A percentile compares a stretch with the other conserved stretches of the same genome.
phyloP scores from a whole-genome alignment of 2,113 vertebrate species.

The Trinectes maculatus region DNA sequence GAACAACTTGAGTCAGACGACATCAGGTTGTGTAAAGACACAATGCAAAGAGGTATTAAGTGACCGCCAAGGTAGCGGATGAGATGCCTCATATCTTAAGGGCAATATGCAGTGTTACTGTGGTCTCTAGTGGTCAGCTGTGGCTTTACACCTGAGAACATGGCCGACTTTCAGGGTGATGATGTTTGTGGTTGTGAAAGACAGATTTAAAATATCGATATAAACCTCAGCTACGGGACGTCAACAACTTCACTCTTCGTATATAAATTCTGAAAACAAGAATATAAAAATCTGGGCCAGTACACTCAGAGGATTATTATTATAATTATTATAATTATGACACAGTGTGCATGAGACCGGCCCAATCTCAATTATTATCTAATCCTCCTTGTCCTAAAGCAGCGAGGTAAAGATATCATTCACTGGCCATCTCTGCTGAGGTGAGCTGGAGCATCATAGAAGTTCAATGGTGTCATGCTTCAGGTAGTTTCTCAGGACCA shows the following conservation, averaged over 20 bases:
- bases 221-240: neutral
- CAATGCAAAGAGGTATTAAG: neutral
- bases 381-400: neutral
- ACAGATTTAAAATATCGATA: neutral
- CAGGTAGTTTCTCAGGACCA: conserved; percentile 86
- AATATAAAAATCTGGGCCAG: neutral
- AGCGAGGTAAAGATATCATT: neutral
- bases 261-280: conserved; percentile 14
- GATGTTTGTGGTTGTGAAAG: neutral
- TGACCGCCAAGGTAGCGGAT: neutral
- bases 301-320: neutral
- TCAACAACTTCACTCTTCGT: neutral
- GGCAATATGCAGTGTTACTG: conserved; percentile 30
- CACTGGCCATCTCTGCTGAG: neutral
- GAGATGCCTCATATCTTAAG: neutral
- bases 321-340: too few relatives aligned
- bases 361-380: too few relatives aligned
- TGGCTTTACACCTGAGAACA: conserved; percentile 39
- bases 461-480: conserved; percentile 77
- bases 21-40: conserved; percentile 21
- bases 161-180: neutral
- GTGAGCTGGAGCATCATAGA: conserved; percentile 4
- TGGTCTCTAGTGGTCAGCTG: conserved; percentile 61
- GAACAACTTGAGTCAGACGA: neutral
- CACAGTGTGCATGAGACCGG: neutral